phyloP scores from a whole-genome alignment of 37 sponge, comb jelly and placozoan genomes.

The Tethya wilhelma region DNA sequence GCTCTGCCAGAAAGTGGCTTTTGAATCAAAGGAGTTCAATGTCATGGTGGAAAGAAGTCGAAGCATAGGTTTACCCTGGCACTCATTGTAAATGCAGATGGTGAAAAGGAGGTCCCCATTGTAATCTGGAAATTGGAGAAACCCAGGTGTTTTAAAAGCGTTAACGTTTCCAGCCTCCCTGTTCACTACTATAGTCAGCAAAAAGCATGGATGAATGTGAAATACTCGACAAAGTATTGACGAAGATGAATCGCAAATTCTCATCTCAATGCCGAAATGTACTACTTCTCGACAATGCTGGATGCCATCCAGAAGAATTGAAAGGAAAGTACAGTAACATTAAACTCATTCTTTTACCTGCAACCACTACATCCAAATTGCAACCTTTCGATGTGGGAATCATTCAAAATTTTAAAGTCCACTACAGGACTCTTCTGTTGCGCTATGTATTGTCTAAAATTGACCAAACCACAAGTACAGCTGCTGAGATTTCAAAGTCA shows the following conservation, averaged over 20 bases:
- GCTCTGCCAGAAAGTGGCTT: slow-evolving; percentile 63
- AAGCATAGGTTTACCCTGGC: slow-evolving; percentile 13
- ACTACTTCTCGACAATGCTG: slow-evolving; percentile 72
- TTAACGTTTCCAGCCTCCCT: slow-evolving; percentile 59
- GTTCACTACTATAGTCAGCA: slow-evolving; percentile 65
- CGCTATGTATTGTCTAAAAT: slow-evolving; percentile 66
- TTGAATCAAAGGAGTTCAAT: slow-evolving; percentile 46
- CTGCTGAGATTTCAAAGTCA: slow-evolving; percentile 40
- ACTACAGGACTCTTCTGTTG: slow-evolving; percentile 27
- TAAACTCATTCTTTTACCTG: slow-evolving; percentile 53
- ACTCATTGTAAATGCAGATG: slow-evolving; percentile 71
- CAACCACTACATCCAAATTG: slow-evolving; percentile 57
- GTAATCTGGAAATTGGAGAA: slow-evolving; percentile 77
- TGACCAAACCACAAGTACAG: slow-evolving; percentile 35
- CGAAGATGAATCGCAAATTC: slow-evolving; percentile 33
- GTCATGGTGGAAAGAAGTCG: slow-evolving; percentile 67
- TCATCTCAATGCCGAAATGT: slow-evolving; percentile 7
- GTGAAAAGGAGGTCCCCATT: slow-evolving; percentile 60
- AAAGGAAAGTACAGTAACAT: slow-evolving; percentile 68
- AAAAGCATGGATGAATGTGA: slow-evolving; percentile 77
- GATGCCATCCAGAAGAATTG: slow-evolving; percentile 66
- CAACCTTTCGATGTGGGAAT: slow-evolving; percentile 76
- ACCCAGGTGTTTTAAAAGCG: slow-evolving; percentile 65
- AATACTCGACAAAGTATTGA: slow-evolving; percentile 35
- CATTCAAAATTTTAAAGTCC: slow-evolving; percentile 48